A percentile compares a stretch with the other conserved stretches of the same genome.
Evolutionary conservation across 2,797 vertebrate genomes (phyloP).

Genomic region (Ctenopoma kingsleyae): DNA sequence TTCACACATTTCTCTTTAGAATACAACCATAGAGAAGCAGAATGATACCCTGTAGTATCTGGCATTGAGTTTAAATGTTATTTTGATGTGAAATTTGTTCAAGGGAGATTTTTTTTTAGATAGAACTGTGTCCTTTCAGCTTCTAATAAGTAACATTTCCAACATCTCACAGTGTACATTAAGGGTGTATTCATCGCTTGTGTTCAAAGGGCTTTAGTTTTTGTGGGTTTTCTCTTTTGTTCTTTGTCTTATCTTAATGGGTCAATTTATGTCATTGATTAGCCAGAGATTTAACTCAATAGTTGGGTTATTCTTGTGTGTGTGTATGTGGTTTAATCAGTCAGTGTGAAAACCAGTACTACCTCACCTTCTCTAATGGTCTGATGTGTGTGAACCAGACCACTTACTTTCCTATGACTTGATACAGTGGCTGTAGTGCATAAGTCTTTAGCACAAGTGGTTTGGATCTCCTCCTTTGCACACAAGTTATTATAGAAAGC

Average conservation of each 20-base stretch:
- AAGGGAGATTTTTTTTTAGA: not conserved
- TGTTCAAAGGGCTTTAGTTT: slow-evolving; percentile 9
- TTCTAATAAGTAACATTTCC: not conserved
- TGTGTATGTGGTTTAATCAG: not conserved
- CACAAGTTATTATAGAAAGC: slow-evolving; percentile 52
- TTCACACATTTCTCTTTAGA: not conserved
- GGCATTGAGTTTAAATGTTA: slow-evolving; percentile 11
- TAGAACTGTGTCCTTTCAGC: not conserved
- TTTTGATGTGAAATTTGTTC: slow-evolving; percentile 6
- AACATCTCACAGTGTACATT: slow-evolving; percentile 2
- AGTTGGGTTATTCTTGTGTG: slow-evolving; percentile 3
- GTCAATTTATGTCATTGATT: slow-evolving; percentile 61
- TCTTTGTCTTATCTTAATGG: slow-evolving; percentile 47
- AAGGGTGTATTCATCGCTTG: not conserved
- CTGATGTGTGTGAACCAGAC: slow-evolving; percentile 35
- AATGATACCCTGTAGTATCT: not conserved
- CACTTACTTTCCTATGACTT: slow-evolving; percentile 12
- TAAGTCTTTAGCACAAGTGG: slow-evolving; percentile 38
- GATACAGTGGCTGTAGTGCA: slow-evolving; percentile 27
- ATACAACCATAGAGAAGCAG: not conserved
- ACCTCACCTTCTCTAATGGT: slow-evolving; percentile 25
- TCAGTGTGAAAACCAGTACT: slow-evolving; percentile 37
- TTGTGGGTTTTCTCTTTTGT: slow-evolving; percentile 28
- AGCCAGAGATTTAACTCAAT: slow-evolving; percentile 24
- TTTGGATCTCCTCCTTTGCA: slow-evolving; percentile 43